Conservation (phyloP, 1,140 invertebrate species). For the Drosophila oshimai region DNA sequence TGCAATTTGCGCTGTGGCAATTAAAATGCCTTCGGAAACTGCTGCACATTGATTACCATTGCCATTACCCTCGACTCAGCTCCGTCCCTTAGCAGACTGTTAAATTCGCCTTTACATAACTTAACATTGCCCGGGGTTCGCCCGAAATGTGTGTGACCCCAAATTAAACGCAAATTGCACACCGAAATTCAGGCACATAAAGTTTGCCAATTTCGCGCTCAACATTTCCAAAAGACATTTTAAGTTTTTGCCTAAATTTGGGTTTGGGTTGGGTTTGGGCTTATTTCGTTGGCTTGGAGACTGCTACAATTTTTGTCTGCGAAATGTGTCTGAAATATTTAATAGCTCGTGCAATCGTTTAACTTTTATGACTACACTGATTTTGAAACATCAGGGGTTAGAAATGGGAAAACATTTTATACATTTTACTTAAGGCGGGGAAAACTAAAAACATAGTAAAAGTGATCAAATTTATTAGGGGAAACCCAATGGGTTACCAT, state of each 20-base stretch:
- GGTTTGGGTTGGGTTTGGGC: slow-evolving; percentile 27
- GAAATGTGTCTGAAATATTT: slow-evolving; percentile 62
- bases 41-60: slow-evolving; percentile 55
- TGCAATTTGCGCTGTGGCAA: slow-evolving; percentile 47
- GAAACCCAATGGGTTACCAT: not conserved
- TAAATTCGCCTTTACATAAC: slow-evolving; percentile 41
- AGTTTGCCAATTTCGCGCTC: slow-evolving; percentile 66
- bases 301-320: slow-evolving; percentile 37
- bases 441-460: not conserved
- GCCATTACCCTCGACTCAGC: too few relatives aligned
- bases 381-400: not conserved
- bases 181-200: slow-evolving; percentile 68
- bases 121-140: slow-evolving; percentile 35
- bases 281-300: slow-evolving; percentile 3
- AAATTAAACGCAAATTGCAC: slow-evolving; percentile 68
- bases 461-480: not conserved
- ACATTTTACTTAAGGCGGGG: not conserved
- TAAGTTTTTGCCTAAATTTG: slow-evolving; percentile 34
- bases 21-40: slow-evolving; percentile 75
- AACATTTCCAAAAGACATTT: slow-evolving; percentile 49
- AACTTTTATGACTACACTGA: slow-evolving; percentile 26
- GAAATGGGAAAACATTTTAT: not conserved
- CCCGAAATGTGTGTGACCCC: slow-evolving; percentile 49
- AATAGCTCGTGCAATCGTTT: slow-evolving; percentile 42
- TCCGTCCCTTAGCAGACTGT: slow-evolving; percentile 20